These are phyloP conservation scores for Graptemys geographica DNA, from an alignment of 2,797 vertebrate genomes.

Conservation along the genomic window DNA sequence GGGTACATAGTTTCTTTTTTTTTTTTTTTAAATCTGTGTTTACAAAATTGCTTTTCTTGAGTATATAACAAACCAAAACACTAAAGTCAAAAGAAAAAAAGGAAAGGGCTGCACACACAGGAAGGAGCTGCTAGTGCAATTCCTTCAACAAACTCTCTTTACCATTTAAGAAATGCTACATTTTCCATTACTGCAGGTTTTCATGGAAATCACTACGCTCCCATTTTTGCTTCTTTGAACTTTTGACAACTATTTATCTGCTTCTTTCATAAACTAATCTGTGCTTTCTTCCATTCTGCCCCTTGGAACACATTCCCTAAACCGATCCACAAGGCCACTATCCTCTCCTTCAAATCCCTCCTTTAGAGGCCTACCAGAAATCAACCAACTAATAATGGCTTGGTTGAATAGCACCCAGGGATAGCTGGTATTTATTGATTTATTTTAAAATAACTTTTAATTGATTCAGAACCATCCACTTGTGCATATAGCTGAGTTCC, in stretches of 20 bases:
- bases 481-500: background rate
- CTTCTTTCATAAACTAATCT: background rate
- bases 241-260: background rate
- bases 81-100: too few species aligned
- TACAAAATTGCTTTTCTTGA: too few species aligned
- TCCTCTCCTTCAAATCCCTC: background rate
- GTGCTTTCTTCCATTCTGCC: background rate
- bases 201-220: background rate
- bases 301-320: background rate
- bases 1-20: too few species aligned
- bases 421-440: conserved; percentile 33
- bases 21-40: too few species aligned
- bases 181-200: background rate
- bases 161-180: background rate
- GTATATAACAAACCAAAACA: too few species aligned
- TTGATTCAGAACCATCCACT: background rate
- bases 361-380: background rate
- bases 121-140: too few species aligned
- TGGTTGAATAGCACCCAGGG: background rate
- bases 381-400: background rate
- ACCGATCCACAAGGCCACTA: background rate
- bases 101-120: too few species aligned
- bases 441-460: conserved; percentile 34
- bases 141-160: too few species aligned
- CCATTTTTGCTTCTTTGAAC: background rate